Conservation (phyloP, 1,140 invertebrate genomes). For the Physella acuta region DNA sequence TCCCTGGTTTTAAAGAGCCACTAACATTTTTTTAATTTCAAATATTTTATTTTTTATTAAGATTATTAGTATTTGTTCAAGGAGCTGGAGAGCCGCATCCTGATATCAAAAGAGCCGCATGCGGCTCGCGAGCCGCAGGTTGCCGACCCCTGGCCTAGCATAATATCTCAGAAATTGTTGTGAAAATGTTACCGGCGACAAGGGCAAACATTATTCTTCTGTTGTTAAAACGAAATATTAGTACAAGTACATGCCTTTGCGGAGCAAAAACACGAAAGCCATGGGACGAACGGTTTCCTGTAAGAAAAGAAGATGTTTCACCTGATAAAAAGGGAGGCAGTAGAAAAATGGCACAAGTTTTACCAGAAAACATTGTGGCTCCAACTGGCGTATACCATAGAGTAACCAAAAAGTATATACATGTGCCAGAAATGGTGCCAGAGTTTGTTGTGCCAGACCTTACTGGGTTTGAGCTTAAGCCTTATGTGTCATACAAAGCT, state of each 20-base stretch:
- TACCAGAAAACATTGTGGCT: conserved; percentile 27
- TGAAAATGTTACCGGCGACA: no score
- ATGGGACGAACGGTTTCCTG: conserved; percentile 30
- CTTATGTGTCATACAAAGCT: conserved; percentile 87
- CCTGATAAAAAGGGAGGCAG: conserved; percentile 23
- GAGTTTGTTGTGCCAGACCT: conserved; percentile 90
- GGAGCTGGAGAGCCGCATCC: no score
- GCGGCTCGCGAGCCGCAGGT: no score
- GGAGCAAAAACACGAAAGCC: conserved; percentile 21
- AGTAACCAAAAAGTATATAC: conserved; percentile 21
- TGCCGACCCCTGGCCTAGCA: no score
- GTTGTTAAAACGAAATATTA: conserved; percentile 9
- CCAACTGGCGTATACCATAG: conserved; percentile 28
- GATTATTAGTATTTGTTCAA: no score
- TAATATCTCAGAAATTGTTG: no score
- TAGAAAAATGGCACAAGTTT: conserved; percentile 6
- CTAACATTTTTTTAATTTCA: no score
- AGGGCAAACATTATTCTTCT: no score
- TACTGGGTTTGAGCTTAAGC: conserved; percentile 78
- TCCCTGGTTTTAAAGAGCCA: no score
- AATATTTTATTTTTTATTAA: no score
- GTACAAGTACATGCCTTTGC: conserved; percentile 16
- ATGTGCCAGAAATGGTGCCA: conserved; percentile 84
- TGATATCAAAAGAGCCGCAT: no score
- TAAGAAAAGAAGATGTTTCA: conserved; percentile 20